Conservation (phyloP, 2,113 vertebrate genomes). For the Hiodon alosoides region DNA sequence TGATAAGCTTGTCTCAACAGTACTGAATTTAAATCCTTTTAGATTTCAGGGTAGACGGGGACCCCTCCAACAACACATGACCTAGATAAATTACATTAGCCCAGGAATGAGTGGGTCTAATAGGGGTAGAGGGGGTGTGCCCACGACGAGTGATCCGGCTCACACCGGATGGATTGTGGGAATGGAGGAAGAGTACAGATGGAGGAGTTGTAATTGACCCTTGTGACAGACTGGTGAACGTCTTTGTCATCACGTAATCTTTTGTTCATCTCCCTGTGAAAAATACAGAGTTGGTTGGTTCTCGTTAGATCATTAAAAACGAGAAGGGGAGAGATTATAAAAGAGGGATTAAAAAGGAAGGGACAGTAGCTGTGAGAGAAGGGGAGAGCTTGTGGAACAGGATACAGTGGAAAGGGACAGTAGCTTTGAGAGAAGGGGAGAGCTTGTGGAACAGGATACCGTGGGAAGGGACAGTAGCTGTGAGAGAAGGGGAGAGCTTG, state of each 20-base stretch:
- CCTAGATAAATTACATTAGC: neutral
- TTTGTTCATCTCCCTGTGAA: slow-evolving; percentile 87
- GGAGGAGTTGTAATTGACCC: slow-evolving; percentile 70
- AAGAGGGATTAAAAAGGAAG: neutral
- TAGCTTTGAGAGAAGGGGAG: too few species aligned
- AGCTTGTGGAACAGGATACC: too few species aligned
- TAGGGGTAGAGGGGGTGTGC: slow-evolving; percentile 53
- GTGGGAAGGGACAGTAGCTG: too few species aligned
- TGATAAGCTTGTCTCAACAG: too few species aligned
- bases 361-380: neutral
- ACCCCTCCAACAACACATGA: too few species aligned
- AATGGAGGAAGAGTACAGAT: slow-evolving; percentile 47
- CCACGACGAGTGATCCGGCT: slow-evolving; percentile 52
- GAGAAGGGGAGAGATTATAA: neutral
- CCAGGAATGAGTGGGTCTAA: slow-evolving; percentile 33
- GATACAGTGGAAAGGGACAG: too few species aligned
- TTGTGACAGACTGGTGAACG: slow-evolving; percentile 74
- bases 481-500: too few species aligned
- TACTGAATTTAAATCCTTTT: too few species aligned
- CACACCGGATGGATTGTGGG: slow-evolving; percentile 56
- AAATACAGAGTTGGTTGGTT: neutral
- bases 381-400: too few species aligned
- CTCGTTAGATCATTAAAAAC: neutral
- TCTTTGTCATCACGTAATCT: slow-evolving; percentile 85
- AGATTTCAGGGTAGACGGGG: too few species aligned